phyloP scores from a whole-genome alignment of 2,113 vertebrate genomes.

The Brachirus orientalis region DNA sequence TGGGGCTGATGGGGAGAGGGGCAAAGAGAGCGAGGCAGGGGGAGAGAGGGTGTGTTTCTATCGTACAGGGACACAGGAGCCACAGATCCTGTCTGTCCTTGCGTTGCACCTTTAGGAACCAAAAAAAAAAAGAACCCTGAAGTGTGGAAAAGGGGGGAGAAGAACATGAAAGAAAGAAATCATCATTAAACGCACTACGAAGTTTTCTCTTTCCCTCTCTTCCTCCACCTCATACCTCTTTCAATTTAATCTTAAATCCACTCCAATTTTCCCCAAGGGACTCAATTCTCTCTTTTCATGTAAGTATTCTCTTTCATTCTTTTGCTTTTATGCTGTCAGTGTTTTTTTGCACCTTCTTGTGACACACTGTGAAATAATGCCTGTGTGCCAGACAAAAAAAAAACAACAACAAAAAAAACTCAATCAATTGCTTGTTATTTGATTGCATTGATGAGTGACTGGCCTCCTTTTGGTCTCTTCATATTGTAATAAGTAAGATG shows the following conservation, averaged over 20 bases:
- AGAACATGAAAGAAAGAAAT: constrained; percentile 74
- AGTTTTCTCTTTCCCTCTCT: constrained; percentile 67
- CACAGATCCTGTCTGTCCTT: constrained; percentile 53
- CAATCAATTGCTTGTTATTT: constrained; percentile 56
- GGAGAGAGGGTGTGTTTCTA: constrained; percentile 63
- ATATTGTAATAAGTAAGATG: constrained; percentile 47
- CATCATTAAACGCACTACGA: constrained; percentile 71
- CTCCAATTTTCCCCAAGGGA: constrained; percentile 67
- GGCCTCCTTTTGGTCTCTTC: constrained; percentile 40
- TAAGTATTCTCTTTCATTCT: constrained; percentile 80
- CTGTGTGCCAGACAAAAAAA: constrained; percentile 21
- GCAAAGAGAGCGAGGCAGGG: constrained; percentile 64
- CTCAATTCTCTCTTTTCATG: constrained; percentile 69
- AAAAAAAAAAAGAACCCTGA: constrained; percentile 28
- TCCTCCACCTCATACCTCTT: constrained; percentile 73
- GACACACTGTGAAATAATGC: constrained; percentile 36
- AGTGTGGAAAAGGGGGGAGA: constrained; percentile 40
- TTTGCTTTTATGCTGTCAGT: constrained; percentile 58
- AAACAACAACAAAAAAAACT: too few relatives aligned
- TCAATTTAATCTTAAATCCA: constrained; percentile 76
- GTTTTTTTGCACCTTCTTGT: constrained; percentile 44
- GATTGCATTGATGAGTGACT: constrained; percentile 40
- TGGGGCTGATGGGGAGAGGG: constrained; percentile 69
- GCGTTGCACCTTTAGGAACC: constrained; percentile 56
- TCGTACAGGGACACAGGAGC: constrained; percentile 57